Base-by-base conservation (phyloP, 1,140 invertebrate species). In the Drosophila littoralis region DNA sequence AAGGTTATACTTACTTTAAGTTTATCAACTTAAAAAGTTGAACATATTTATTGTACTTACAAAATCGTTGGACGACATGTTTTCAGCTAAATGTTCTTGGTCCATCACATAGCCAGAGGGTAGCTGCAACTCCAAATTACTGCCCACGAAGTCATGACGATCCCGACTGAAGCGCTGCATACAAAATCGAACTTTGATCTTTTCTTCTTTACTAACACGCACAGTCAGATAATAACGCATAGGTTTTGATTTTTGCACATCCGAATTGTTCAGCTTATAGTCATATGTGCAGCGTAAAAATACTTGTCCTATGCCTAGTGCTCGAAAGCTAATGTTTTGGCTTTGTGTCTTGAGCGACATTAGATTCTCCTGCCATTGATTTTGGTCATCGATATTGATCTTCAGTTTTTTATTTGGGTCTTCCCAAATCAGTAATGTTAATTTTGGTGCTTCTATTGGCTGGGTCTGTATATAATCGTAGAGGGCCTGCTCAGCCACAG, bases 81-180 rank as follows among this genome's bases (percentile, higher is more conserved):
- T 28, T 28, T 0, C 0, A 28, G 22, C 4, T 45, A 45, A 1
- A 15, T 7, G 7, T 0, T 8, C 13, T 2, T 45, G 12, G 1
- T 12, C 55, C 1, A 78, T 5, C 0, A 17, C 15, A 55, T 71
- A 75, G 10, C 66, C 76, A 12, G 72, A 55, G 4, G 73, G 76
- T 6, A 76, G 36, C 10, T 15, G n/a, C 6, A 72, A 8, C 7
- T 46, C 28, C 0, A 76, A 7, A 10, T 57, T 43, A n/a, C 15
- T 72, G 12, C 67, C 73, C 9, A 58, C 35, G 43, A 71, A 71
- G 8, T 51, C 10, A 4, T 22, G 10, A 1, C 33, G 33, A 22
- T 57, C 9, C 1, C 35, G 1, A 4, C 12, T 12, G 6, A 38
- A 8, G 13, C 75, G 75, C 12, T 12, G 0, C 6, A 70, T 13